Base-by-base conservation (phyloP, 2,888 invertebrate genomes). In the Trichogramma dendrolimi region DNA sequence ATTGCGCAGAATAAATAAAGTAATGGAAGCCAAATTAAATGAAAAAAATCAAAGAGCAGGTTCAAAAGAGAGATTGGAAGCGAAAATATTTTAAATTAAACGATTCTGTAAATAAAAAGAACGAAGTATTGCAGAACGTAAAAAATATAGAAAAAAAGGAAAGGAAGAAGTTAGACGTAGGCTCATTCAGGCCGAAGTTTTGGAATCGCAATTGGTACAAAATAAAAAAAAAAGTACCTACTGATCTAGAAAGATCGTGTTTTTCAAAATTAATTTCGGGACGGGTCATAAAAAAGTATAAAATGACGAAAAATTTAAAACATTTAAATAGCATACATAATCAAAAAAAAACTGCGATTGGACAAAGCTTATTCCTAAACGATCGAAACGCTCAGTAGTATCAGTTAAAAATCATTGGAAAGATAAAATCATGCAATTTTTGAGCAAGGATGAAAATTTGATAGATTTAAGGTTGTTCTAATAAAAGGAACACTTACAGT, bases 361-460 rank as follows among this genome's bases (percentile, higher is more conserved):
- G 56, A 56, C 56, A n/a, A n/a, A n/a, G n/a, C n/a, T n/a, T n/a
- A n/a, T n/a, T 56, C 6, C n/a, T 48, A 56, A 40, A 4, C 42
- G 56, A 48, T 56, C 40, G 4, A 56, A 56, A 40, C 39, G 48
- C 47, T 40, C 11, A 46, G 38, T 4, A 40, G n/a, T 27, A 46
- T 6, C n/a, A 46, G 14, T 14, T 5, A 47, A 46, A 56, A 48
- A 56, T 48, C 47, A n/a, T 14, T 41, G 47, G 48, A n/a, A 4
- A 48, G 49, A 49, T 56, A 40, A 41, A 40, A 48, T 64, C 11
- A 11, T 46, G 27, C 43, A 41, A 8, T 67, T 64, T 58, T 55
- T 67, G 2, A 60, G 63, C 49, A 64, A 41, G 55, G 60, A 67
- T 58, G 67, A 63, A 48, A 64, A 67, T 57, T 64, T n/a, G n/a